phyloP scores from a whole-genome alignment of 2,888 invertebrate species.

The Vanessa cardui region DNA sequence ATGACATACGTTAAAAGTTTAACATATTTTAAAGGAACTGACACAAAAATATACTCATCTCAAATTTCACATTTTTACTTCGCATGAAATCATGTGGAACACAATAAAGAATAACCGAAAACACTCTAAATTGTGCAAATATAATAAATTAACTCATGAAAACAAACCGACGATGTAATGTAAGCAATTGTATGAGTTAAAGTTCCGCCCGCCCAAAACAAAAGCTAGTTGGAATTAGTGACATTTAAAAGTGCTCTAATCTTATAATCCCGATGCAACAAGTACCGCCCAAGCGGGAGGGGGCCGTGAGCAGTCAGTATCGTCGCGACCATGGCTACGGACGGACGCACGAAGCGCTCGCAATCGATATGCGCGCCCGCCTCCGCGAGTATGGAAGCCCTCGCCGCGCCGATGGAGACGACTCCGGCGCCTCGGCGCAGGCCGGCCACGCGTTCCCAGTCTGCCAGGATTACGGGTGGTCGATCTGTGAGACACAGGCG shows the following conservation, averaged over 20 bases:
- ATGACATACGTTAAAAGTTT: too few relatives aligned
- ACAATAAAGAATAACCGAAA: background rate
- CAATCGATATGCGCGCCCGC: conserved; percentile 89
- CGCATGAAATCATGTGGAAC: background rate
- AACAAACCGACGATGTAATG: background rate
- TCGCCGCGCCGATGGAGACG: conserved; percentile 79
- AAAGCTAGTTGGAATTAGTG: conserved; percentile 52
- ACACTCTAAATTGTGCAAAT: background rate
- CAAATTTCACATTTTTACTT: too few relatives aligned
- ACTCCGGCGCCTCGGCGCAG: conserved; percentile 84
- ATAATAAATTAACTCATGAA: background rate
- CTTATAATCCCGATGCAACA: conserved; percentile 70
- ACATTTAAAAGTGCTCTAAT: conserved; percentile 66
- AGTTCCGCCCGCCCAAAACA: conserved; percentile 46
- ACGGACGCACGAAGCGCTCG: conserved; percentile 87
- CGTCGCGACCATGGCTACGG: conserved; percentile 84
- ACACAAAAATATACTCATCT: too few relatives aligned
- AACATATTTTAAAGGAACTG: too few relatives aligned
- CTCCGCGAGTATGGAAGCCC: conserved; percentile 86
- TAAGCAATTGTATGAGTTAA: conserved; percentile 2
- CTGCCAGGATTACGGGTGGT: conserved; percentile 87
- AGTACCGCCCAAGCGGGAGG: conserved; percentile 55
- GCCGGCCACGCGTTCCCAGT: conserved; percentile 89
- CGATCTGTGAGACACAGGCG: conserved; percentile 80
- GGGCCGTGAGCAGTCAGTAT: conserved; percentile 65